Conservation (phyloP, 2,113 vertebrate species). For the Hydrolagus affinis region DNA sequence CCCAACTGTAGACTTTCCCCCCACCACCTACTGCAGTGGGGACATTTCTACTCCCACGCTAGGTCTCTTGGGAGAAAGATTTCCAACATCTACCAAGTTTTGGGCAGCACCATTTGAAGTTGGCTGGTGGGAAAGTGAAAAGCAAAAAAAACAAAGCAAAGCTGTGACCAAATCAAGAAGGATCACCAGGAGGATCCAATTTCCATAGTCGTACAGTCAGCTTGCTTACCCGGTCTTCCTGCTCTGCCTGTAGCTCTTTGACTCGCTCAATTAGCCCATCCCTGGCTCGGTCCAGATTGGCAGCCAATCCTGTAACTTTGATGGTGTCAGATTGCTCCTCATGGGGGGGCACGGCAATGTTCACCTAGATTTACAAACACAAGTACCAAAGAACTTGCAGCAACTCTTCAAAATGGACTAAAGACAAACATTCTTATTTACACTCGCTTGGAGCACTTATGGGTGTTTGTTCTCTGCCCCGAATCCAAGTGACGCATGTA, state of each 20-base stretch:
- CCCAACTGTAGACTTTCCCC: no score
- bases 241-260: conserved; percentile 85
- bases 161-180: neutral
- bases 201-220: no score
- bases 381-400: neutral
- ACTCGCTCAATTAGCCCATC: conserved; percentile 81
- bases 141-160: neutral
- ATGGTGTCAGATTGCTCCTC: conserved; percentile 87
- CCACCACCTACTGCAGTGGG: no score
- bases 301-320: conserved; percentile 78
- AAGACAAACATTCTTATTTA: no score
- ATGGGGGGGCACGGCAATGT: conserved; percentile 93
- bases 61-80: no score
- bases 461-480: no score
- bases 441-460: no score
- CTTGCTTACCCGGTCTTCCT: conserved; percentile 80
- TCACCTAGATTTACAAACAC: conserved; percentile 63
- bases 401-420: no score
- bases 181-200: neutral
- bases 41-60: no score
- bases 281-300: conserved; percentile 82
- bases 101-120: no score
- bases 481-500: no score
- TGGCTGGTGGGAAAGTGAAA: neutral
- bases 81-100: no score